Percentiles rank a stretch among this genome's conserved stretches.
phyloP scores from a whole-genome alignment of 2,888 invertebrate genomes.

The Drosophila putrida region DNA sequence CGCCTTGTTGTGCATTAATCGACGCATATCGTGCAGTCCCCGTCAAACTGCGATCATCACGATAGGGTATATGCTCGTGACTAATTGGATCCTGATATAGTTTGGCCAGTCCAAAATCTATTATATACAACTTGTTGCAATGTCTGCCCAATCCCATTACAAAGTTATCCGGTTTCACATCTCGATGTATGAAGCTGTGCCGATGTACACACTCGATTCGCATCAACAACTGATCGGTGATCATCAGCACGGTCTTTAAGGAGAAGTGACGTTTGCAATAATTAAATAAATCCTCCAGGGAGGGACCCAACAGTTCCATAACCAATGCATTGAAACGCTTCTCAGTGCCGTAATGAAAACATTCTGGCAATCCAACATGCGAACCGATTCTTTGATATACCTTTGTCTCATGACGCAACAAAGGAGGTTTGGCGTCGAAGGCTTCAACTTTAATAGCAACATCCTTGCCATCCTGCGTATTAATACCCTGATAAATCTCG shows the following conservation, averaged over 20 bases:
- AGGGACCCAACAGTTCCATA: constrained; percentile 99
- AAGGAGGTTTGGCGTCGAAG: constrained; percentile 97
- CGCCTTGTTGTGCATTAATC: constrained; percentile 99
- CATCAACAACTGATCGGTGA: constrained; percentile 95
- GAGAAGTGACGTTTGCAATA: constrained; percentile 99
- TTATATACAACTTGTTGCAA: constrained; percentile 98
- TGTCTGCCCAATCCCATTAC: constrained; percentile 98
- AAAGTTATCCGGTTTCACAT: constrained; percentile 98
- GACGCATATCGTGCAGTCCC: constrained; percentile 98
- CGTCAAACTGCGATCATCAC: constrained; percentile 97
- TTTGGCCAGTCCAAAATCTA: constrained; percentile 99
- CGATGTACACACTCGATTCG: constrained; percentile 98
- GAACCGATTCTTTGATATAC: constrained; percentile 98
- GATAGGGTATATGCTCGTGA: constrained; percentile 96
- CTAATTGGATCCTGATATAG: constrained; percentile 97
- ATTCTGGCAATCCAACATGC: constrained; percentile 96
- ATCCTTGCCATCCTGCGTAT: constrained; percentile 95
- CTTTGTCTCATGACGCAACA: constrained; percentile 98
- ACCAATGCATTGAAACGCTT: constrained; percentile 98
- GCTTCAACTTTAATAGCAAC: constrained; percentile 99
- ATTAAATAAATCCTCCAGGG: constrained; percentile 98
- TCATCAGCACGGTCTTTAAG: constrained; percentile 99
- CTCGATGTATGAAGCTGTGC: constrained; percentile 99
- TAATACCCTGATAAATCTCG: constrained; percentile 97
- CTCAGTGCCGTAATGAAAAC: constrained; percentile 97